Percentiles rank a stretch among this genome's conserved stretches.
Evolutionary conservation across 2,113 vertebrate genomes (phyloP).

Genomic region (Hepsetus odoe): DNA sequence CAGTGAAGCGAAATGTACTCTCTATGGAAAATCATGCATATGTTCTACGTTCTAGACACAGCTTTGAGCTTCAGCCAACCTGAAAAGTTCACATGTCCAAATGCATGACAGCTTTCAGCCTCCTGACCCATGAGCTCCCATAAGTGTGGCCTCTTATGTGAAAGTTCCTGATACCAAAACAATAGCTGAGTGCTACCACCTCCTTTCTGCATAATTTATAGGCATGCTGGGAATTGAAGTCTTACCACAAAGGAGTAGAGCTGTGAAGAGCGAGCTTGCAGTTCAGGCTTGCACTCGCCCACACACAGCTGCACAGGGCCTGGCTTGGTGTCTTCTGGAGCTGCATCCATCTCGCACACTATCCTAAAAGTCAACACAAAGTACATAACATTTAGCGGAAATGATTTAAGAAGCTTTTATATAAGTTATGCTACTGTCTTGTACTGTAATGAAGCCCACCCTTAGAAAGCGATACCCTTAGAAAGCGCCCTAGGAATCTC

Average conservation of each 20-base stretch:
- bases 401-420: background rate
- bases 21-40: background rate
- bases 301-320: constrained; percentile 93
- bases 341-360: constrained; percentile 92
- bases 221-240: constrained; percentile 37
- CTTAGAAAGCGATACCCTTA: background rate
- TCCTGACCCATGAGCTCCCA: constrained; percentile 27
- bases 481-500: too few species aligned
- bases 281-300: constrained; percentile 92
- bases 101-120: background rate
- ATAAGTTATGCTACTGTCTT: background rate
- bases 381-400: background rate
- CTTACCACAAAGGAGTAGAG: constrained; percentile 94
- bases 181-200: constrained; percentile 4
- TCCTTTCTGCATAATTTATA: constrained; percentile 37
- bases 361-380: constrained; percentile 76
- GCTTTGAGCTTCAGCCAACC: background rate
- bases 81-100: constrained; percentile 26
- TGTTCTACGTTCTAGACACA: background rate
- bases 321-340: constrained; percentile 76
- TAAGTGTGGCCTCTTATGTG: constrained; percentile 29
- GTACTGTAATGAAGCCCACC: background rate
- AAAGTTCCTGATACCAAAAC: constrained; percentile 36
- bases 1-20: background rate
- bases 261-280: constrained; percentile 86